These are phyloP conservation scores for Microtus oregoni DNA, from an alignment of 2,113 vertebrate genomes.

Conservation along the genomic window DNA sequence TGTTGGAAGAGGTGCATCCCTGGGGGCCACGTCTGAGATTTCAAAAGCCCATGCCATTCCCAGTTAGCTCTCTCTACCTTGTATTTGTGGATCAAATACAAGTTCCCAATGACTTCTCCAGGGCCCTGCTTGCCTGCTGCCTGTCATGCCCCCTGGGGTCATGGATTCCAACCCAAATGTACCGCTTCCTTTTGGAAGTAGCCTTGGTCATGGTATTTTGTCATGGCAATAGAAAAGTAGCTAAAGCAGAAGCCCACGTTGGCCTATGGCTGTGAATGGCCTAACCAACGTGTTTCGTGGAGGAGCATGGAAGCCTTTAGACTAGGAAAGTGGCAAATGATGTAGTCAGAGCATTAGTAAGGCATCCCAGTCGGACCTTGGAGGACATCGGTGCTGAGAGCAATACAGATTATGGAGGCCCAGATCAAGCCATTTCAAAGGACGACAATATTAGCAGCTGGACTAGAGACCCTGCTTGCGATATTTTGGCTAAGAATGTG, in stretches of 20 bases:
- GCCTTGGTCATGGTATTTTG: not conserved
- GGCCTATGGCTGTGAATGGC: not conserved
- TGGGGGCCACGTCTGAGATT: not conserved
- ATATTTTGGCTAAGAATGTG: not conserved
- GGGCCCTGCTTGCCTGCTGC: not conserved
- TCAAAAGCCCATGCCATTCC: not conserved
- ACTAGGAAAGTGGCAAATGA: not conserved
- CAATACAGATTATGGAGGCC: not conserved
- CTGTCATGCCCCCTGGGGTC: not conserved
- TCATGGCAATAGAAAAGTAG: not conserved
- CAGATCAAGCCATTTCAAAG: not conserved
- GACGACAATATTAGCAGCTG: not conserved
- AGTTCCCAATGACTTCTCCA: not conserved
- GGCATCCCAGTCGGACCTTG: too few species aligned
- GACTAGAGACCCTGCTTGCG: not conserved
- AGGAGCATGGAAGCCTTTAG: not conserved
- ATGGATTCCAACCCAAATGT: not conserved
- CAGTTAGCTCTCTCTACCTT: not conserved
- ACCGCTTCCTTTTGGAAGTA: not conserved
- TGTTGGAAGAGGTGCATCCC: not conserved
- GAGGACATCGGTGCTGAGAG: not conserved
- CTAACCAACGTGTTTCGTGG: too few species aligned
- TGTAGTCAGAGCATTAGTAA: not conserved
- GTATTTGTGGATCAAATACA: not conserved
- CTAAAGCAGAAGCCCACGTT: not conserved